Evolutionary conservation across 1,140 invertebrate genomes (phyloP), one percentile per base, ranked within the genome.

Genomic region (Aphis craccivora): DNA sequence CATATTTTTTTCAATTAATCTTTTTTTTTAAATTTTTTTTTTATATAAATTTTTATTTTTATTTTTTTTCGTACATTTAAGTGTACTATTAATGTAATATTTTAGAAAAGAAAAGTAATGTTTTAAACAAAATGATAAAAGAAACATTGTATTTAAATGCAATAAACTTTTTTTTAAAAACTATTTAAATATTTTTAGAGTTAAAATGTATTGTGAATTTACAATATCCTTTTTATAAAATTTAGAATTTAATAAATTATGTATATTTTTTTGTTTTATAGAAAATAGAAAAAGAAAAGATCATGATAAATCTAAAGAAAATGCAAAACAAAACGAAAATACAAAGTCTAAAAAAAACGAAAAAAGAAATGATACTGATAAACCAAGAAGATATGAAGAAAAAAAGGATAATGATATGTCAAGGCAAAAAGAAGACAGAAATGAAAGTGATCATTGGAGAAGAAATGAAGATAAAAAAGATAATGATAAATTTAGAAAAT

Each of bases 291-390:
- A 53, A 91, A 83, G 22, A 14, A 43, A 90, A 81, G 14, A 30
- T 60, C 53, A 43, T 9, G 81, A 94, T 7, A 94, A 76, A 48
- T n/a, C 23, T 25, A 60, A 51, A 43, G 2, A 94, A 53, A 53
- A 40, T 37, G 1, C 7, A 25, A 45, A 55, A 53, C 67, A 25
- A 43, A 87, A 67, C 0, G 37, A 84, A n/a, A 93, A 40, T 53
- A 25, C 45, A 60, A 87, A 37, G n/a, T 9, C 9, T 53, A 94
- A n/a, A 40, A 67, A 86, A 40, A 53, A 60, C 7, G 20, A 81
- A 4, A 48, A 40, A 84, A 84, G 7, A 30, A 94, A 76, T n/a
- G 37, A 94, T 18, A 51, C 48, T 30, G 53, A 60, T 25, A 87
- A 60, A 37, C n/a, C 25, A 0, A 55, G 20, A 76, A 86, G 40